Percentiles rank a stretch among this genome's conserved stretches.
Evolutionary conservation across 2,797 vertebrate genomes (phyloP).

Genomic region (Alosa sapidissima): DNA sequence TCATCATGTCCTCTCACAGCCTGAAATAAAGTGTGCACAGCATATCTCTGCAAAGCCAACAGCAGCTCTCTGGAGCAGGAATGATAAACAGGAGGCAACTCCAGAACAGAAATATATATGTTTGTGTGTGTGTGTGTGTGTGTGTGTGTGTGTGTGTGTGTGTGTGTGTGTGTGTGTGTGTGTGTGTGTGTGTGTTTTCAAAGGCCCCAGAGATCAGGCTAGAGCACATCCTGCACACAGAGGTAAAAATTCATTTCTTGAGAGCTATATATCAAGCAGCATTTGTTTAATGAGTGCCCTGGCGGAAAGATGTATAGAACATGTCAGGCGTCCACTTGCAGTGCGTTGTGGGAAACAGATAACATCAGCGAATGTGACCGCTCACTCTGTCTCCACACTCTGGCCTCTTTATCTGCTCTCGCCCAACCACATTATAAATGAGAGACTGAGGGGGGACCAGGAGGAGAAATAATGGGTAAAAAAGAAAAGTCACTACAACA

Average conservation of each 20-base stretch:
- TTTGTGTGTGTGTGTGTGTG: conserved; percentile 9
- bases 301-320: conserved; percentile 92
- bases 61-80: not conserved
- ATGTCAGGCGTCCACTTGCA: conserved; percentile 88
- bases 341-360: conserved; percentile 86
- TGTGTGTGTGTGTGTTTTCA: conserved; percentile 54
- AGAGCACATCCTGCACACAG: conserved; percentile 60
- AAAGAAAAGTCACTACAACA: conserved; percentile 60
- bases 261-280: conserved; percentile 82
- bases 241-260: conserved; percentile 85
- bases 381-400: conserved; percentile 87
- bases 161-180: conserved; percentile 42
- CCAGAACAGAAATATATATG: conserved; percentile 16
- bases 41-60: conserved; percentile 4
- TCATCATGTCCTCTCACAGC: not conserved
- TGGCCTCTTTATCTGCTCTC: conserved; percentile 83
- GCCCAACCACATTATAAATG: conserved; percentile 90
- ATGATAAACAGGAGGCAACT: conserved; percentile 23
- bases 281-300: conserved; percentile 94
- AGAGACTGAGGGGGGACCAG: conserved; percentile 84
- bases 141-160: conserved; percentile 34
- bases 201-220: conserved; percentile 67
- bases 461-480: conserved; percentile 85
- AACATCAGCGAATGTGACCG: conserved; percentile 89
- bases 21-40: conserved; percentile 25